These are phyloP conservation scores for Rafetus swinhoei DNA, from an alignment of 2,113 vertebrate genomes.

Conservation along the genomic window DNA sequence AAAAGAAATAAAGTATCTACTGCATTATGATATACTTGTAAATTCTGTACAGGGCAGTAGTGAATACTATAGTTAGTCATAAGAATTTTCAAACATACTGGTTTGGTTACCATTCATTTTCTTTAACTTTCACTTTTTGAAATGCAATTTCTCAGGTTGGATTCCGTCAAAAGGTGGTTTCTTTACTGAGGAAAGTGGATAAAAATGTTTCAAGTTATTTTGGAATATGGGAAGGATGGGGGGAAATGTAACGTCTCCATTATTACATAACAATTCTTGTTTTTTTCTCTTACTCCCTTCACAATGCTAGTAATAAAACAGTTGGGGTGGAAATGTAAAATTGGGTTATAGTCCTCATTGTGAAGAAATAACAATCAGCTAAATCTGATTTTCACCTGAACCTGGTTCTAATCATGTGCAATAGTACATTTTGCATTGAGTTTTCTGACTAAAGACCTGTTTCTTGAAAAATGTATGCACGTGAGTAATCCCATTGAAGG, in stretches of 20 bases:
- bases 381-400: neutral
- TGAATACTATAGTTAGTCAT: neutral
- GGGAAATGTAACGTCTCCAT: constrained; percentile 11
- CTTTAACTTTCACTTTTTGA: neutral
- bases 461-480: neutral
- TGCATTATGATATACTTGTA: constrained; percentile 13
- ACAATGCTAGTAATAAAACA: neutral
- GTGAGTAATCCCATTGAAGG: neutral
- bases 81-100: neutral
- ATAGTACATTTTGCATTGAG: neutral
- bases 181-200: neutral
- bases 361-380: neutral
- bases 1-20: neutral
- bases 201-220: constrained; percentile 8
- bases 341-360: neutral
- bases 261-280: neutral
- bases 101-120: neutral
- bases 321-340: neutral
- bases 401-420: neutral
- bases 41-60: neutral
- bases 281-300: neutral
- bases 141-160: neutral
- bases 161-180: neutral
- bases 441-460: neutral
- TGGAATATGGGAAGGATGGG: neutral